Percentiles rank a stretch among this genome's conserved stretches.
These are phyloP conservation scores for Dromius quadrimaculatus DNA, from an alignment of 2,888 invertebrate genomes.

Conservation along the genomic window DNA sequence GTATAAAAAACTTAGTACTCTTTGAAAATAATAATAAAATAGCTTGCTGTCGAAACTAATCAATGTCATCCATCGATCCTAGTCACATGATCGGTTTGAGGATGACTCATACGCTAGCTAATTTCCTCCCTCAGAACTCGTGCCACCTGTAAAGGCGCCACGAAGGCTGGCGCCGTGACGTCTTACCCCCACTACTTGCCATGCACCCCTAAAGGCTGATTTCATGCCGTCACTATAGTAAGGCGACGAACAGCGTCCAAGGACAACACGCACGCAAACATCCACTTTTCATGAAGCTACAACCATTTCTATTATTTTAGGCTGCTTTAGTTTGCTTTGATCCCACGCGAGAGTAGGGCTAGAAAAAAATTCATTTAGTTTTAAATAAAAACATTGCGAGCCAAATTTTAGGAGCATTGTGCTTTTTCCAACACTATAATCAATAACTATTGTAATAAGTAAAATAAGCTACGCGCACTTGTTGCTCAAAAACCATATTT, in stretches of 20 bases:
- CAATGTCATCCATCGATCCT: constrained; percentile 32
- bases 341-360: constrained; percentile 17
- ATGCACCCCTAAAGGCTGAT: constrained; percentile 13
- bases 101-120: constrained; percentile 51
- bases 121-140: constrained; percentile 39
- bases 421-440: too few relatives aligned
- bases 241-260: constrained; percentile 17
- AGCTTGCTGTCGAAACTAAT: too few relatives aligned
- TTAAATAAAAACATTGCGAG: too few relatives aligned
- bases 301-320: constrained; percentile 3
- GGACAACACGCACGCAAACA: constrained; percentile 44
- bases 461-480: too few relatives aligned
- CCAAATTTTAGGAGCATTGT: too few relatives aligned
- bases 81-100: constrained; percentile 53
- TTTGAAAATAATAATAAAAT: too few relatives aligned
- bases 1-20: too few relatives aligned
- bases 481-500: too few relatives aligned
- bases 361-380: constrained; percentile 1
- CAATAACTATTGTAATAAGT: too few relatives aligned
- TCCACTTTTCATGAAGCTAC: background rate
- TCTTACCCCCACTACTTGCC: constrained; percentile 38
- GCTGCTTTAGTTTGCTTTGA: constrained; percentile 6
- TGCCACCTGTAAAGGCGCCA: constrained; percentile 42
- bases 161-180: constrained; percentile 42
- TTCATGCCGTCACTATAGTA: constrained; percentile 36